Evolutionary conservation across 2,113 vertebrate species (phyloP).

Genomic region (Taxidea taxus): DNA sequence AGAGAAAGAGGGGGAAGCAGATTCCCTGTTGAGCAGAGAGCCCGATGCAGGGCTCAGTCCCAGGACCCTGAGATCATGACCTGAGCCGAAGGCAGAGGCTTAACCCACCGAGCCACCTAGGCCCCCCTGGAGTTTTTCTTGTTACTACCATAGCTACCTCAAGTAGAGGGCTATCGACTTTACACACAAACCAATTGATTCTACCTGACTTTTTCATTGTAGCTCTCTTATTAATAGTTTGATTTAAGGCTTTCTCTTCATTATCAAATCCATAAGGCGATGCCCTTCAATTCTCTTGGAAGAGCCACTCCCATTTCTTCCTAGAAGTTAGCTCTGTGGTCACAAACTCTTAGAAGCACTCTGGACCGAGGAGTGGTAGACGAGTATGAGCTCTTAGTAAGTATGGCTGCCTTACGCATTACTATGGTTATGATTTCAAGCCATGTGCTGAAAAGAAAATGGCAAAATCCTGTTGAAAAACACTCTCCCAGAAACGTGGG

Average conservation of each 20-base stretch:
- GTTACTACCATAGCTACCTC: slow-evolving; percentile 75
- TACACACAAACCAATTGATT: slow-evolving; percentile 56
- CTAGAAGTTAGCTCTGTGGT: background rate
- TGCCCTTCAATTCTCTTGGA: slow-evolving; percentile 26
- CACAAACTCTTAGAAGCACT: background rate
- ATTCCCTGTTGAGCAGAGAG: no score
- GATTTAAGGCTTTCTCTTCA: slow-evolving; percentile 35
- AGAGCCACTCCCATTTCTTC: background rate
- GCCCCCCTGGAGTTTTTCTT: slow-evolving; percentile 78
- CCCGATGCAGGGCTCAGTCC: no score
- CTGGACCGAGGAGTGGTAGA: background rate
- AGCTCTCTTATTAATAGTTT: background rate
- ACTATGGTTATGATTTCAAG: background rate
- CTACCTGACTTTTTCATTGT: slow-evolving; percentile 10
- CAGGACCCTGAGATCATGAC: no score
- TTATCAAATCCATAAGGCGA: background rate
- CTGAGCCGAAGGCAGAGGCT: no score
- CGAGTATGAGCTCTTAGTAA: background rate
- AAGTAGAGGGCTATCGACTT: slow-evolving; percentile 75
- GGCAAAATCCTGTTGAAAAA: background rate
- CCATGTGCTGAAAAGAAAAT: background rate
- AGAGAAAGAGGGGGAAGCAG: no score
- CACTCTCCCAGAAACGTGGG: background rate
- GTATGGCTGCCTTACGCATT: background rate
- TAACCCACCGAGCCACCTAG: no score